These are phyloP conservation scores for Acanthurus lineatus DNA, from an alignment of 2,797 vertebrate species.

Conservation along the genomic window DNA sequence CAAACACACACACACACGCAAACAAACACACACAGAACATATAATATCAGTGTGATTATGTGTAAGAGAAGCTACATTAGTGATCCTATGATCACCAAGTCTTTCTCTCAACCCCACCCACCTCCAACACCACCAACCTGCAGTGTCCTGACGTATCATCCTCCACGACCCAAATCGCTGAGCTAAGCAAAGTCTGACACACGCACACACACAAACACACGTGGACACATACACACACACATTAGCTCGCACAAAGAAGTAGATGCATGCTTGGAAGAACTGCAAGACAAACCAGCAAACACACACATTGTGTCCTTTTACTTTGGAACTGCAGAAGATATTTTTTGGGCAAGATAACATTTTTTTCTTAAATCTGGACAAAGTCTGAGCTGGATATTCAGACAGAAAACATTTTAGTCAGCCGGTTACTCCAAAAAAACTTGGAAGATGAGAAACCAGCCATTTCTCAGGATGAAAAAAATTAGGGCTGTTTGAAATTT, in stretches of 20 bases:
- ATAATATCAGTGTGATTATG: conserved; percentile 58
- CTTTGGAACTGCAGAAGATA: not conserved
- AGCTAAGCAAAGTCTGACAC: conserved; percentile 60
- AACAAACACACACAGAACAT: not conserved
- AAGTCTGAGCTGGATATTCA: not conserved
- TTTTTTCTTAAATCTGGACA: not conserved
- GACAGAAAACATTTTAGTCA: too few relatives aligned
- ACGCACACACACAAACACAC: conserved; percentile 30
- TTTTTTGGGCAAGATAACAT: not conserved
- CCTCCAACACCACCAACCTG: conserved; percentile 50
- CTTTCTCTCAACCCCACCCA: conserved; percentile 10
- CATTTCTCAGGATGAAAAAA: not conserved
- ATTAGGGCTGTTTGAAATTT: not conserved
- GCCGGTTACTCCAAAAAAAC: not conserved
- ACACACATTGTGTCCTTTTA: conserved; percentile 1
- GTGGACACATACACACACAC: conserved; percentile 1
- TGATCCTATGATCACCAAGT: conserved; percentile 14
- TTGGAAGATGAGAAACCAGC: not conserved
- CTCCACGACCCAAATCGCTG: conserved; percentile 52
- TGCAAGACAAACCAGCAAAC: not conserved
- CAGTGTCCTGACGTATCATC: conserved; percentile 56
- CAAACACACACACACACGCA: not conserved
- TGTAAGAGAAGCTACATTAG: conserved; percentile 52
- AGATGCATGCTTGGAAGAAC: not conserved
- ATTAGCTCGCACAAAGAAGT: conserved; percentile 2